These are phyloP conservation scores for Nycticorax nycticorax DNA, from an alignment of 2,113 vertebrate genomes.

Conservation along the genomic window DNA sequence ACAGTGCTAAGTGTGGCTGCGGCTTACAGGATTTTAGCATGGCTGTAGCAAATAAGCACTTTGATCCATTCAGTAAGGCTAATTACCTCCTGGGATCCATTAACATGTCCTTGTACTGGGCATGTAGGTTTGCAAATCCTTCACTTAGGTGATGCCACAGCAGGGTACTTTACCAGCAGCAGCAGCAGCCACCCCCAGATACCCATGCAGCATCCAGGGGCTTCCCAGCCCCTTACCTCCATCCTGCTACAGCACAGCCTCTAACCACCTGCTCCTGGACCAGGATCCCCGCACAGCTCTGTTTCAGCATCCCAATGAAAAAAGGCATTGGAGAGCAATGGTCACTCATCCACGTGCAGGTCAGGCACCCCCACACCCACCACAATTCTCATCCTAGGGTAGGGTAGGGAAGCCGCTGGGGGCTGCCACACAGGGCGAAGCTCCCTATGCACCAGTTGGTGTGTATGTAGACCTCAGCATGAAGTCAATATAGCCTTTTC, in stretches of 20 bases:
- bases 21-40: not conserved
- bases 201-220: not conserved
- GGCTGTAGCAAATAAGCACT: not conserved
- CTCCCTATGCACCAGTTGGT: rapidly evolving
- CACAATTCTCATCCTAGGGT: not conserved
- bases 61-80: not conserved
- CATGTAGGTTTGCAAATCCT: not conserved
- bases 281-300: not conserved
- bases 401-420: rapidly evolving
- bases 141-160: not conserved
- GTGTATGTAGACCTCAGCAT: not conserved
- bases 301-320: not conserved
- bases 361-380: not conserved
- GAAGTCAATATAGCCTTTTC: not conserved
- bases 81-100: not conserved
- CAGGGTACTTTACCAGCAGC: not conserved
- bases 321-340: not conserved
- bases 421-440: not conserved
- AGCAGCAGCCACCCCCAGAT: not conserved
- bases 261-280: not conserved
- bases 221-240: not conserved
- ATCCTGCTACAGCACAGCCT: not conserved
- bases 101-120: not conserved
- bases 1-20: not conserved
- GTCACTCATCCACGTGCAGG: rapidly evolving